Conservation (phyloP, 2,797 vertebrate species). For the Carcharodon carcharias region DNA sequence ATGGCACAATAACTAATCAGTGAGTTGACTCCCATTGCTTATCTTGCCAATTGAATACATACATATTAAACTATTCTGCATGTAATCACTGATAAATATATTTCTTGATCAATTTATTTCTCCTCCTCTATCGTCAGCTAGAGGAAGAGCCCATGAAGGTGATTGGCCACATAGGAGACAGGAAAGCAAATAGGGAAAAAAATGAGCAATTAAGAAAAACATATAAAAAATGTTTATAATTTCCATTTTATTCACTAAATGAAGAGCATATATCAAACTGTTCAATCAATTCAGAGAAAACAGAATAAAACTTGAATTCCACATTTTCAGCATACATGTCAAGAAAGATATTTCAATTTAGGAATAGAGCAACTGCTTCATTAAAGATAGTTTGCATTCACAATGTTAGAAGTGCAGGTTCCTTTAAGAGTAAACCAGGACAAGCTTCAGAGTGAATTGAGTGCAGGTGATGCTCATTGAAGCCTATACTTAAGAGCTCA, state of each 20-base stretch:
- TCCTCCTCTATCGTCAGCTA: neutral
- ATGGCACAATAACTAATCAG: too few species aligned
- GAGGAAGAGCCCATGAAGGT: neutral
- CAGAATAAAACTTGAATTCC: neutral
- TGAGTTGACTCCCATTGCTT: constrained; percentile 24
- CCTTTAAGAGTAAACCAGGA: too few species aligned
- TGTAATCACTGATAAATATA: neutral
- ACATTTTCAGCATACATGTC: neutral
- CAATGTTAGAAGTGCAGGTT: too few species aligned
- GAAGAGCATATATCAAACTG: neutral
- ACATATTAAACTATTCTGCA: neutral
- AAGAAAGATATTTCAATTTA: constrained; percentile 17
- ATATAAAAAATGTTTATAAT: neutral
- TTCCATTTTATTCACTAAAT: neutral
- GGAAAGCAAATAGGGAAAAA: neutral
- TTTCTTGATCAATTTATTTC: neutral
- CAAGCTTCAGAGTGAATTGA: too few species aligned
- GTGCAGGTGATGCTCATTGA: too few species aligned
- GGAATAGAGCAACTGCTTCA: neutral
- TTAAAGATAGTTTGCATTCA: neutral
- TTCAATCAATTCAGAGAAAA: neutral
- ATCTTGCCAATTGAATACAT: neutral
- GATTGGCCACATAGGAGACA: neutral
- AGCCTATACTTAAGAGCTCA: too few species aligned
- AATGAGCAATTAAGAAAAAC: neutral